A percentile compares a stretch with the other conserved stretches of the same genome.
Evolutionary conservation across 2,888 invertebrate species (phyloP).

Genomic region (Brassicogethes aeneus): DNA sequence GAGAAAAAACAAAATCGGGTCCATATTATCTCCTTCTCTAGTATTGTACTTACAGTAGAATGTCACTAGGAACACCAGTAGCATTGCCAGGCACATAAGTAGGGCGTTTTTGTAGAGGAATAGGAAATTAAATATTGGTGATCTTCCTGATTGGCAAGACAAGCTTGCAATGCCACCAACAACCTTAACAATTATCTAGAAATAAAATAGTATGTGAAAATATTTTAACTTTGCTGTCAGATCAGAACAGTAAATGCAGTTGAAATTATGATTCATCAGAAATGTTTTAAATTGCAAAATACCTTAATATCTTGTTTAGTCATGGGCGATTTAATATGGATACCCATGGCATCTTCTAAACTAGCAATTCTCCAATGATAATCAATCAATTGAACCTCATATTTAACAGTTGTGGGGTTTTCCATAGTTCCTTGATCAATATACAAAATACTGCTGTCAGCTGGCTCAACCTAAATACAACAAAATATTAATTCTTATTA

Average conservation of each 20-base stretch:
- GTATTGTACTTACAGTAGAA: constrained; percentile 34
- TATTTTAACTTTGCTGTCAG: too few relatives aligned
- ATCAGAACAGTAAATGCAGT: too few relatives aligned
- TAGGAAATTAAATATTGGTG: constrained; percentile 22
- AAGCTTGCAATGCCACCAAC: too few relatives aligned
- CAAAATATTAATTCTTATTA: too few relatives aligned
- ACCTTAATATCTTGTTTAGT: constrained; percentile 33
- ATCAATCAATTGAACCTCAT: constrained; percentile 32
- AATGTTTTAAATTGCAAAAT: constrained; percentile 2
- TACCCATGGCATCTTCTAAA: constrained; percentile 33
- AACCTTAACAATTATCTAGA: constrained; percentile 23
- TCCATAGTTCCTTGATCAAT: constrained; percentile 22
- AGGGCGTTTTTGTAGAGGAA: constrained; percentile 26
- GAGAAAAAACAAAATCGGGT: too few relatives aligned
- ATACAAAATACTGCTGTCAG: constrained; percentile 32
- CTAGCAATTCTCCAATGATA: constrained; percentile 38
- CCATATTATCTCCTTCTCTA: too few relatives aligned
- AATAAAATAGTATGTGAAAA: constrained; percentile 8
- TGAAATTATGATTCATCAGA: too few relatives aligned
- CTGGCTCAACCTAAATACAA: constrained; percentile 28
- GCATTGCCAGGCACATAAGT: constrained; percentile 24
- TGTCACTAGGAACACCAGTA: constrained; percentile 32
- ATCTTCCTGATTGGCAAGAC: too few relatives aligned
- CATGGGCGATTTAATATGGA: constrained; percentile 28
- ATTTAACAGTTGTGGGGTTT: constrained; percentile 22